A percentile compares a stretch with the other conserved stretches of the same genome.
Conservation (phyloP, 2,888 invertebrate species). For the Caenorhabditis doughertyi region DNA sequence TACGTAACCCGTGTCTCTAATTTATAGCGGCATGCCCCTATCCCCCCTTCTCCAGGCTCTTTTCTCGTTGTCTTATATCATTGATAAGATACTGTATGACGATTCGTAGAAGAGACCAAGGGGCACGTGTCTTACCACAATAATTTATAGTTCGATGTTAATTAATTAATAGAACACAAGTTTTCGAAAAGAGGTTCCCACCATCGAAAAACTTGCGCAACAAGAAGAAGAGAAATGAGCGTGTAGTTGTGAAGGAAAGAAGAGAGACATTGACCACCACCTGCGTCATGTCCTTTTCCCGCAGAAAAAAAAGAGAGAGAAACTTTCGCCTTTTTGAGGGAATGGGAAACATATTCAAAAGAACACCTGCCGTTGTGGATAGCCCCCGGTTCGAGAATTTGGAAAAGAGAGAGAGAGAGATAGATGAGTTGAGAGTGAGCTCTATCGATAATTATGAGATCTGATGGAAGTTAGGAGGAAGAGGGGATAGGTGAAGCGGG, state of each 20-base stretch:
- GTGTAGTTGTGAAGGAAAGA: constrained; percentile 36
- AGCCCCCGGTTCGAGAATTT: too few species aligned
- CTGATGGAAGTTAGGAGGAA: too few species aligned
- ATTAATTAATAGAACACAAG: constrained; percentile 26
- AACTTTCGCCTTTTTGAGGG: not conserved
- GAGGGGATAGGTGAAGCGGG: too few species aligned
- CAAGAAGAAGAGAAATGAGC: constrained; percentile 43
- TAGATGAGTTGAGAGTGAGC: too few species aligned
- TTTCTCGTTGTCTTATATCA: too few species aligned
- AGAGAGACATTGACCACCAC: not conserved
- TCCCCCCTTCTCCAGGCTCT: too few species aligned
- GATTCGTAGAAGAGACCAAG: too few species aligned
- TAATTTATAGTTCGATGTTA: not conserved
- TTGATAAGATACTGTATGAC: constrained; percentile 39
- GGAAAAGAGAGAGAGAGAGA: too few species aligned
- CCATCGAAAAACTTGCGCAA: constrained; percentile 37
- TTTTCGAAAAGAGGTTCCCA: constrained; percentile 19
- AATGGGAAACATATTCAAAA: not conserved
- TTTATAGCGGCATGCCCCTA: constrained; percentile 53
- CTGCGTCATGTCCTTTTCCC: not conserved
- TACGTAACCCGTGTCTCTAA: constrained; percentile 13
- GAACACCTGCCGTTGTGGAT: not conserved
- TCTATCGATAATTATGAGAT: too few species aligned
- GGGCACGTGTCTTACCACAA: constrained; percentile 19
- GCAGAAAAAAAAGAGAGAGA: not conserved